Percentiles rank a stretch among this genome's conserved stretches.
These are phyloP conservation scores for Allolobophora icterica DNA, from an alignment of 2,888 invertebrate genomes.

Conservation along the genomic window DNA sequence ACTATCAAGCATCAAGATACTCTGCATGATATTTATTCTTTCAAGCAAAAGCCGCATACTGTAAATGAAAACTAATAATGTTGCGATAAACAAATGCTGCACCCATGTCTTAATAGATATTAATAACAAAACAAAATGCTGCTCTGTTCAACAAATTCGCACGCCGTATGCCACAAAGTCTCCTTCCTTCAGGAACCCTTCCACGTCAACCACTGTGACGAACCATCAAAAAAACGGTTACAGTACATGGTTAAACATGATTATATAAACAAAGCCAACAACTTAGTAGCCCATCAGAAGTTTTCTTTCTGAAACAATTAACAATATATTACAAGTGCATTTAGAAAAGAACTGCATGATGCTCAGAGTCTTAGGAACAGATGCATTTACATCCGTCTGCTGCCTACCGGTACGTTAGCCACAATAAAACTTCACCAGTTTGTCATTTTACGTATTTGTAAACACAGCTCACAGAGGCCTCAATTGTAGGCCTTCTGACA, in stretches of 20 bases:
- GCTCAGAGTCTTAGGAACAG: background rate
- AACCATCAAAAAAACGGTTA: background rate
- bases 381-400: background rate
- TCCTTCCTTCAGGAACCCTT: background rate
- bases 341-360: background rate
- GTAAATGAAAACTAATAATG: background rate
- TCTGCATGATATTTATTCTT: background rate
- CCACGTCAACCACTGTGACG: background rate
- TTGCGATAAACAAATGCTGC: background rate
- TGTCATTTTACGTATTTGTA: background rate
- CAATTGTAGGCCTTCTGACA: too few species aligned
- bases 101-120: background rate
- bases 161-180: background rate
- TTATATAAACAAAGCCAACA: background rate
- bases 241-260: background rate
- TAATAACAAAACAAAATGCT: background rate
- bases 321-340: too few species aligned
- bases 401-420: background rate
- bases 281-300: background rate
- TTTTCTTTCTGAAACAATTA: background rate
- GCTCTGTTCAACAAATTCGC: background rate
- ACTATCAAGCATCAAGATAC: background rate
- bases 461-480: background rate
- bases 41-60: too few species aligned
- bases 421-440: background rate